Evolutionary conservation across 2,113 vertebrate genomes (phyloP), one percentile per base, ranked within the genome.

Genomic region (Falcunculus frontatus): DNA sequence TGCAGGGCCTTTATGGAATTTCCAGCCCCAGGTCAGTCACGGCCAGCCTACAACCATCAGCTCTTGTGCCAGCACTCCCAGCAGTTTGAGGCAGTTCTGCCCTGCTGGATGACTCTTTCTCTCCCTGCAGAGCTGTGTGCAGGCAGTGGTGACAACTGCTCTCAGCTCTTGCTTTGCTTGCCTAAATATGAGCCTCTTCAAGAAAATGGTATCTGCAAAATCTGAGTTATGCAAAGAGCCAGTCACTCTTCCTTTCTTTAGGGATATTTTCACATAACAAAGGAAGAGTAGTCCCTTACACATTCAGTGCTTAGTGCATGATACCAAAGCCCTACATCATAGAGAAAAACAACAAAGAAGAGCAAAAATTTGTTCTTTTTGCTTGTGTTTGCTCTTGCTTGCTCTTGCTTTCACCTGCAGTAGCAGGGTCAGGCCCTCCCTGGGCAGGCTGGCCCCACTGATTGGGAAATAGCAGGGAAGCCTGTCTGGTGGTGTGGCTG

Each of bases 391-490:
- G 3, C 32, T 68, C 64, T 84, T 68, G 52, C 26, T 87, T 78
- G 3, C 32, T 68, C 64, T 84, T 64, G 47, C 29, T 87, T 78
- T 80, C 1, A 0, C 35, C 57, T 89, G 52, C 69, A 1, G 1
- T 74, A 62, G 26, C 0, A 4, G 59, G 67, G 68, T 56, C 64
- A 93, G 89, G 64, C 64, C 7, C 13, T 80, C n/a, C 16, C 64
- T 77, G 37, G 13, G 33, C 41, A 90, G 67, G 46, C 37, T 73
- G 85, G 67, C 57, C 53, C 26, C 0, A 0, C 2, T 0, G 33
- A 32, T 60, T 87, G 86, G 89, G 91, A 85, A 92, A 85, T 74
- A 57, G 11, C 1, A 25, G 87, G 82, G 83, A 62, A 94, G 63
- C 55, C 59, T 77, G 49, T 74, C 49, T 78, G 69, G 32, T 57